Evolutionary conservation across 2,113 vertebrate genomes (phyloP).

Genomic region (Bos javanicus): DNA sequence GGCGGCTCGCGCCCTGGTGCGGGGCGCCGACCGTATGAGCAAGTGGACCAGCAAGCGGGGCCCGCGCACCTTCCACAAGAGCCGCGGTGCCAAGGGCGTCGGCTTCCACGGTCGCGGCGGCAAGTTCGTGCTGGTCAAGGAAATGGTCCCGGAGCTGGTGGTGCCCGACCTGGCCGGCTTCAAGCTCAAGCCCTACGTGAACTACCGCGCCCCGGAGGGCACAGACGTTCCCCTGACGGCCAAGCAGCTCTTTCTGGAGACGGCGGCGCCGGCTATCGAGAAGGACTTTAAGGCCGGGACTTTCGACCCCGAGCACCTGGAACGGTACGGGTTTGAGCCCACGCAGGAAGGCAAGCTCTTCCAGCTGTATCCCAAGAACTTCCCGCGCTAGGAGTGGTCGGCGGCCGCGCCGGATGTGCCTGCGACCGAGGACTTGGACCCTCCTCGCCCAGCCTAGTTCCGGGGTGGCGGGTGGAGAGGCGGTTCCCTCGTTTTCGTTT

Average conservation of each 20-base stretch:
- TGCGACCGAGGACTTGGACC: not conserved
- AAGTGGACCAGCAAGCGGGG: constrained; percentile 95
- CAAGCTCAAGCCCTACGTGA: constrained; percentile 93
- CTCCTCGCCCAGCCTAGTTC: not conserved
- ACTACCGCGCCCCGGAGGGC: constrained; percentile 84
- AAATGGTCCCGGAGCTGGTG: constrained; percentile 91
- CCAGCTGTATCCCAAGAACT: constrained; percentile 94
- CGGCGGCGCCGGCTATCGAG: constrained; percentile 86
- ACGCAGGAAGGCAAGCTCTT: constrained; percentile 93
- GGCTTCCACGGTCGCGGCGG: constrained; percentile 80
- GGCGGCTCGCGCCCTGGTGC: constrained; percentile 84
- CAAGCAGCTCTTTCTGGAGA: constrained; percentile 83
- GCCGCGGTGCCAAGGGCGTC: constrained; percentile 82
- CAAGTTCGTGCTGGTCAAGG: constrained; percentile 83
- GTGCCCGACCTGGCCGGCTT: constrained; percentile 89
- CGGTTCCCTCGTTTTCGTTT: not conserved
- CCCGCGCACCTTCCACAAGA: constrained; percentile 85
- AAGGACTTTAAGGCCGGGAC: constrained; percentile 85
- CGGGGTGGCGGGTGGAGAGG: not conserved
- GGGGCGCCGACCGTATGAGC: constrained; percentile 91
- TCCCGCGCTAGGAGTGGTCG: constrained; percentile 71
- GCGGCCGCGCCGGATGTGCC: not conserved
- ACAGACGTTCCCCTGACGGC: constrained; percentile 83
- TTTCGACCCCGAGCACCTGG: constrained; percentile 81
- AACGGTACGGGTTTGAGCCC: constrained; percentile 93